Evolutionary conservation across 1,140 invertebrate genomes (phyloP).

Genomic region (Bombyx mandarina): DNA sequence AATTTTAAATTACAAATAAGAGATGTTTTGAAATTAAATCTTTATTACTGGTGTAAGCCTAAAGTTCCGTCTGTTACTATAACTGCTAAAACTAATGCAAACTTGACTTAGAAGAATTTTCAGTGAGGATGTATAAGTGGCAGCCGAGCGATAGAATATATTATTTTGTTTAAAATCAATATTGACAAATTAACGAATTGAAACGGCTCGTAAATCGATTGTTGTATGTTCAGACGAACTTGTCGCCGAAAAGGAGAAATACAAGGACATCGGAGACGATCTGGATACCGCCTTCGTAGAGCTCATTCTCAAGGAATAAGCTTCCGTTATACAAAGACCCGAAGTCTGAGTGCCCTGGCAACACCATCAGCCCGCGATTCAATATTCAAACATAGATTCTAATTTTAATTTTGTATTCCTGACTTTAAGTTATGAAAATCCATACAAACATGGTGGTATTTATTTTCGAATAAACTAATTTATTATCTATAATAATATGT

Average conservation of each 20-base stretch:
- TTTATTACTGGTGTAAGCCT: too few relatives aligned
- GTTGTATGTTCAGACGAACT: constrained; percentile 90
- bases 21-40: too few relatives aligned
- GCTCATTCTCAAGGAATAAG: constrained; percentile 82
- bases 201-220: constrained; percentile 11
- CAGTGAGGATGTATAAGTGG: too few relatives aligned
- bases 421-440: constrained; percentile 58
- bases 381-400: constrained; percentile 46
- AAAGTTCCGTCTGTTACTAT: not conserved
- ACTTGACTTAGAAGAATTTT: constrained; percentile 33
- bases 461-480: constrained; percentile 67
- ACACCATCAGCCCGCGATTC: constrained; percentile 36
- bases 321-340: constrained; percentile 7
- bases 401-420: constrained; percentile 62
- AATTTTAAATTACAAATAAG: too few relatives aligned
- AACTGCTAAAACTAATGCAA: not conserved
- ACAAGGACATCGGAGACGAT: constrained; percentile 99
- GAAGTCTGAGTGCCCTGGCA: constrained; percentile 6
- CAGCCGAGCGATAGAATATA: too few relatives aligned
- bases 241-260: constrained; percentile 98
- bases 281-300: constrained; percentile 98
- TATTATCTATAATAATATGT: constrained; percentile 41
- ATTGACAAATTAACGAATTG: too few relatives aligned
- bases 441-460: constrained; percentile 62
- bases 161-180: too few relatives aligned